phyloP scores from a whole-genome alignment of 30 jellyfish, hydroid and myxozoan species.

The Cassiopea xamachana region DNA sequence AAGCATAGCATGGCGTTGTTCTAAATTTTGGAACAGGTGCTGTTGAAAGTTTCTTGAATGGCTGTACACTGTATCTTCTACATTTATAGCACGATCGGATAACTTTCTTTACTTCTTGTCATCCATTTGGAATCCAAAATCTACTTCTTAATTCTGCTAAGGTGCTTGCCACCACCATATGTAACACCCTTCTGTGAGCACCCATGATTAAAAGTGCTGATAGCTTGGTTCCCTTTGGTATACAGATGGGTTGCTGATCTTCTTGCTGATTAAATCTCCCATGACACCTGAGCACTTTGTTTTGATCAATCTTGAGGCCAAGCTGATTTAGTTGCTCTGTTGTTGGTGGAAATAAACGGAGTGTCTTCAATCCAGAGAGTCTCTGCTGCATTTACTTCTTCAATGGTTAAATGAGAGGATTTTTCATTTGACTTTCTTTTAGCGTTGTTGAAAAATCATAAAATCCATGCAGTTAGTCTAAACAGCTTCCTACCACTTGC shows the following conservation, averaged over 20 bases:
- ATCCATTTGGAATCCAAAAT: conserved; percentile 51
- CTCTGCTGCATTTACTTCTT: conserved; percentile 41
- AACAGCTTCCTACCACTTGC: conserved; percentile 51
- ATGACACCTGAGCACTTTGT: conserved; percentile 23
- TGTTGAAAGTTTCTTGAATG: conserved; percentile 4
- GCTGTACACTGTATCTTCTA: neutral
- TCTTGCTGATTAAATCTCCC: conserved; percentile 51
- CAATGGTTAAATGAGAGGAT: neutral
- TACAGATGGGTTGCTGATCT: conserved; percentile 54
- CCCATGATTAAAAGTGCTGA: conserved; percentile 21
- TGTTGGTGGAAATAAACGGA: conserved; percentile 28
- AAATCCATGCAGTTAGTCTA: conserved; percentile 57
- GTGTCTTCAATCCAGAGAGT: conserved; percentile 38
- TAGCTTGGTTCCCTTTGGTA: conserved; percentile 37
- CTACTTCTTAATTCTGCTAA: conserved; percentile 38
- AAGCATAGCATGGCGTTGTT: conserved; percentile 31
- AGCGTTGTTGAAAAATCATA: conserved; percentile 41
- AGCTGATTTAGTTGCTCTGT: conserved; percentile 34
- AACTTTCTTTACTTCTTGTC: conserved; percentile 9
- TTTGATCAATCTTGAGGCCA: conserved; percentile 36
- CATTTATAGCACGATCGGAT: neutral
- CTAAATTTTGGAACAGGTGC: conserved; percentile 22
- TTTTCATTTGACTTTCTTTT: conserved; percentile 15
- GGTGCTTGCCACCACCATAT: conserved; percentile 62
- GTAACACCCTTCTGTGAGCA: conserved; percentile 57